Evolutionary conservation across 2,113 vertebrate genomes (phyloP).

Genomic region (Urocynchramus pylzowi): DNA sequence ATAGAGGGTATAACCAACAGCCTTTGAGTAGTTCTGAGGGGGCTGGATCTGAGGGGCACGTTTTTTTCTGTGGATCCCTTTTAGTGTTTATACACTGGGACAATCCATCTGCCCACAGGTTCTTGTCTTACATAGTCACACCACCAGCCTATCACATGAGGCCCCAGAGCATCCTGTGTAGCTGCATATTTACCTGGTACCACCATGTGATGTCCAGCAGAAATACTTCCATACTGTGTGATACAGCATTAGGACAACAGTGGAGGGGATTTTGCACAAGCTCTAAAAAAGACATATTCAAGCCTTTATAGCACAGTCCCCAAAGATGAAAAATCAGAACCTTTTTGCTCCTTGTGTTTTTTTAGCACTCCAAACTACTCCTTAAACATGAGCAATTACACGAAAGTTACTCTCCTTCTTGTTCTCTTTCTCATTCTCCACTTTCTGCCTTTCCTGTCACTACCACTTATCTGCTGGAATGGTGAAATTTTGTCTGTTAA

Average conservation of each 20-base stretch:
- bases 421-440: background rate
- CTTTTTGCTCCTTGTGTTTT: background rate
- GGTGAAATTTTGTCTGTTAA: slow-evolving; percentile 1
- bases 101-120: background rate
- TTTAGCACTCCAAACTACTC: background rate
- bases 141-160: background rate
- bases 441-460: background rate
- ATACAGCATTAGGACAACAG: background rate
- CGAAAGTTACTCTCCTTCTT: background rate
- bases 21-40: background rate
- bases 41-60: background rate
- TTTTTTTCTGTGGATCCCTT: background rate
- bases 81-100: background rate
- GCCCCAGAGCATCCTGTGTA: background rate
- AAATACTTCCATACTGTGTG: background rate
- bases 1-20: background rate
- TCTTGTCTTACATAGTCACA: background rate
- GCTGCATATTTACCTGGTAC: background rate
- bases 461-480: background rate
- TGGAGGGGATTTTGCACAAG: background rate
- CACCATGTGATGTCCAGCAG: background rate
- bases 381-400: background rate
- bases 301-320: background rate
- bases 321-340: background rate
- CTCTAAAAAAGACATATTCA: background rate